Evolutionary conservation across 1,140 invertebrate genomes (phyloP), one percentile per base, ranked within the genome.

Genomic region (Macrocentrus cingulum): DNA sequence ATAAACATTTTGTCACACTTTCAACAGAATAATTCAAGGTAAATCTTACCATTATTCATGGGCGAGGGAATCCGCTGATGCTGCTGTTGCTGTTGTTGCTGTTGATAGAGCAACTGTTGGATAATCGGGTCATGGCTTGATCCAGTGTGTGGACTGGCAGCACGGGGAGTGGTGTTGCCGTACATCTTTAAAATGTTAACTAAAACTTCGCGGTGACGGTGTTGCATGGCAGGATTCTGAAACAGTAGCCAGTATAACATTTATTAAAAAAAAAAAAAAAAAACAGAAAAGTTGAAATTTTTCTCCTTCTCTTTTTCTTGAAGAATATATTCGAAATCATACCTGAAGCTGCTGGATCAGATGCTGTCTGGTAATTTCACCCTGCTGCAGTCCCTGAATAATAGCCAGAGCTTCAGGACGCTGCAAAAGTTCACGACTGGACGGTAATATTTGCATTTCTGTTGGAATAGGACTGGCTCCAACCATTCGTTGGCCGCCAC

Each of bases 401-500:
- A 90, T 88, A 34, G 85, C 86, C 70, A 88, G 85, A 4, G 88
- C 87, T 74, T 91, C 89, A 0, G 87, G 87, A 61, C 87, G 72
- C 67, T 86, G 86, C 25, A 90, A 66, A 42, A 90, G 73, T 56
- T 89, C 88, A 29, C 83, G 75, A 8, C 73, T 75, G 2, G 80
- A 70, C 29, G 82, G 69, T 29, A 85, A 79, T 62, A 79, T 76
- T 60, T 83, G 81, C 55, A 84, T 70, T 22, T 84, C 83, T 9
- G 74, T 71, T n/a, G 83, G 80, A 41, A 85, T 76, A 7, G 84
- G 82, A 67, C 72, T 80, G 56, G 70, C 73, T 22, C 70, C 78
- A 11, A 77, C 54, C 67, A 79, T 75, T 9, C 76, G 66, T 20
- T 80, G 69, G 18, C 76, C 68, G 20, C 77, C 65, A 19, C 70